Evolutionary conservation across 2,888 invertebrate genomes (phyloP), one percentile per base, ranked within the genome.

Genomic region (Hirtodrosophila histrioides): DNA sequence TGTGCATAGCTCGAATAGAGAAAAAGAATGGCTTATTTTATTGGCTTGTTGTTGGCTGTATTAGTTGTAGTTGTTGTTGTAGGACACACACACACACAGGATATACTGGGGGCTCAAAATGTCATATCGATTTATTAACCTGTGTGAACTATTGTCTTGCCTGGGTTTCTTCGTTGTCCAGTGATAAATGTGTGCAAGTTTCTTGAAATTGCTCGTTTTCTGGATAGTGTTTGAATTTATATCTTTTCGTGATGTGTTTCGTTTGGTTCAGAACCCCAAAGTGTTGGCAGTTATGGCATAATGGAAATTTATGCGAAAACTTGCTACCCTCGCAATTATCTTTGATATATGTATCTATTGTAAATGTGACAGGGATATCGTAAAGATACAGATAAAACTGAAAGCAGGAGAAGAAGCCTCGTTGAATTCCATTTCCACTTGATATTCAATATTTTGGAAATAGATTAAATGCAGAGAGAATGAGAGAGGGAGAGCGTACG

Each of bases 71-170:
- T 53, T 65, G 29, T 11, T 27, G 27, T 31, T 8, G 9, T 23
- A 54, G 29, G 48, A 36, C 41, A 29, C 40, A 31, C 41, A 43
- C 31, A 50, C 27, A 44, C 43, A 36, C 50, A 39, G 33, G 43
- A 45, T 36, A 58, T 31, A 45, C 33, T 57, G 40, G 46, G 39
- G 65, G 67, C 76, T 73, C 73, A 69, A 82, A 80, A 88, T 88
- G 85, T 88, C 85, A 88, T 85, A 85, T 88, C 88, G 88, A 85
- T 85, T 88, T 85, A 85, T 88, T 88, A 85, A 85, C 85, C 88
- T 85, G 87, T 87, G 78, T 88, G 88, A 88, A 88, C 87, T 88
- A 82, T 81, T 75, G 78, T 81, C 66, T 72, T 8, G 11, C 8
- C 17, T 49, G 24, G 17, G 12, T 39, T 35, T 29, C 45, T 7